These are phyloP conservation scores for Plemyria rubiginata DNA, from an alignment of 2,888 invertebrate species.

Conservation along the genomic window DNA sequence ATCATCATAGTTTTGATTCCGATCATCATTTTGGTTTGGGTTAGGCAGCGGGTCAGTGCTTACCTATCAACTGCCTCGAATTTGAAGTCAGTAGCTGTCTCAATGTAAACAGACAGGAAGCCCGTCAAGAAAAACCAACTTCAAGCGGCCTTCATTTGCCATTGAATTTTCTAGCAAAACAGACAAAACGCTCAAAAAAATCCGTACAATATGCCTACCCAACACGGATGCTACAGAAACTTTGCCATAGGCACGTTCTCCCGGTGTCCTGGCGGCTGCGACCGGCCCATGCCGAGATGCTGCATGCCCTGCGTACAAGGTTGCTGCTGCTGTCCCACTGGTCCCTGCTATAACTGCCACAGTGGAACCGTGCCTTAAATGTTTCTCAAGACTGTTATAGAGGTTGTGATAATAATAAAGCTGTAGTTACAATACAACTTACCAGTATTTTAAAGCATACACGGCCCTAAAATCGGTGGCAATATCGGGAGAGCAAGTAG, in stretches of 20 bases:
- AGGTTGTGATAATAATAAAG: not conserved
- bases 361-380: constrained; percentile 20
- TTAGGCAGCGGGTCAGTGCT: too few species aligned
- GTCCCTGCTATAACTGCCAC: constrained; percentile 63
- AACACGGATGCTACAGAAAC: constrained; percentile 66
- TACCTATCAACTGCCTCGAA: too few species aligned
- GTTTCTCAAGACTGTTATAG: not conserved
- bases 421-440: not conserved
- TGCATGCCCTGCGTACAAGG: constrained; percentile 52
- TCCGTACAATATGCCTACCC: constrained; percentile 55
- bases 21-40: too few species aligned
- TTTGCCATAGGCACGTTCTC: constrained; percentile 68
- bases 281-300: constrained; percentile 49
- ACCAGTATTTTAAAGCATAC: not conserved
- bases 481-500: too few species aligned
- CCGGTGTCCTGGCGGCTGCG: constrained; percentile 65
- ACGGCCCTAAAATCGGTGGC: too few species aligned
- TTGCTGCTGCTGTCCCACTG: constrained; percentile 57
- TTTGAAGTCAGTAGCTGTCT: too few species aligned
- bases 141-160: not conserved
- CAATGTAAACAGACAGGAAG: not conserved
- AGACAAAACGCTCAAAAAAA: constrained; percentile 15
- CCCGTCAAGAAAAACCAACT: not conserved
- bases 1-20: too few species aligned
- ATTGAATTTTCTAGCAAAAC: constrained; percentile 14